These are phyloP conservation scores for Galerucella pusilla DNA, from an alignment of 2,888 invertebrate species.

Conservation along the genomic window DNA sequence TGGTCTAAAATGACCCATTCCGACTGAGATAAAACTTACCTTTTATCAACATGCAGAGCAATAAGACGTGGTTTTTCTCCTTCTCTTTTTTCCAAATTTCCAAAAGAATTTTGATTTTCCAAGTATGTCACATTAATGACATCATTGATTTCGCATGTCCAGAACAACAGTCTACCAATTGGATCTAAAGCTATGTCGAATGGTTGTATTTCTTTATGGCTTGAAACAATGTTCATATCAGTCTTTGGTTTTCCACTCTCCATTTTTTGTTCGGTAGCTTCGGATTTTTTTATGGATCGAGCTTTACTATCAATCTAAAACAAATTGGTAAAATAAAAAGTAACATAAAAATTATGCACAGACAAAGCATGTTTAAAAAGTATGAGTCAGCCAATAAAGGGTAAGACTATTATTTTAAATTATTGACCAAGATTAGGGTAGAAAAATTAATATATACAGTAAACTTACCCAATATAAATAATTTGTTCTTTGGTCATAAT, in stretches of 20 bases:
- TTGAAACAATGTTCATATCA: conserved; percentile 66
- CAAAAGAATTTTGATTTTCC: conserved; percentile 72
- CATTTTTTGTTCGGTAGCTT: conserved; percentile 67
- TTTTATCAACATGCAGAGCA: conserved; percentile 85
- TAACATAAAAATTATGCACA: too few species aligned
- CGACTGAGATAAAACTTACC: conserved; percentile 64
- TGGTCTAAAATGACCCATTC: too few species aligned
- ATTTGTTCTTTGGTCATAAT: conserved; percentile 84
- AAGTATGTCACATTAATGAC: conserved; percentile 90
- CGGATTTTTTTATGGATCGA: conserved; percentile 77
- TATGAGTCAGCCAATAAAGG: too few species aligned
- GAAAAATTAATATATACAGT: neutral
- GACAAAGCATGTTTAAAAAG: too few species aligned
- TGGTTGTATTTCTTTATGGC: conserved; percentile 72
- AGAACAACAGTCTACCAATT: conserved; percentile 85
- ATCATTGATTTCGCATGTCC: conserved; percentile 86
- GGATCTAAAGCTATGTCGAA: conserved; percentile 90
- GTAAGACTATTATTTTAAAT: too few species aligned
- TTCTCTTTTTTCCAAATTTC: conserved; percentile 78
- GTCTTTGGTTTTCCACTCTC: conserved; percentile 67
- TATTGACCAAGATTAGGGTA: too few species aligned
- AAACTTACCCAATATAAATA: conserved; percentile 76
- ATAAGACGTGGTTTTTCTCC: conserved; percentile 86
- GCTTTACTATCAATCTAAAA: conserved; percentile 81
- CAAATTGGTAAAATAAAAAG: too few species aligned